Base-by-base conservation (phyloP, 2,888 invertebrate genomes). In the Maniola hyperantus region DNA sequence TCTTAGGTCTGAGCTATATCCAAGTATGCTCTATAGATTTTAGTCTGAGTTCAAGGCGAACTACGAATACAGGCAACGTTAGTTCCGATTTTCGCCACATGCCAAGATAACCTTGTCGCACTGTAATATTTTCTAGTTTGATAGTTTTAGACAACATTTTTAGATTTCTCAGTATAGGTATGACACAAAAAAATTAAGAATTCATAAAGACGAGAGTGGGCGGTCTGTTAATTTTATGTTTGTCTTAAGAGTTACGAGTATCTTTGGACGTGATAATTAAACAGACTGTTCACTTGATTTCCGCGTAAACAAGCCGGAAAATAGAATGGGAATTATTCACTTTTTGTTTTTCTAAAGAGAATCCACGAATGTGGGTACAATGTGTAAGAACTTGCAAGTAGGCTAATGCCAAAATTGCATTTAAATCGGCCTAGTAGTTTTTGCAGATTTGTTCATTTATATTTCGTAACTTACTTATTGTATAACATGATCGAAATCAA, bases 181-280 rank as follows among this genome's bases (percentile, higher is more conserved):
- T 48, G 15, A 0, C 15, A 48, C 48, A 18, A 48, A 48, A 42
- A 48, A 48, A 48, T 48, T 48, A 48, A 48, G 18, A 18, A 48
- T 48, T 18, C 48, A 48, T 18, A 48, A 15, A 48, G 48, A 48
- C 48, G 48, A 48, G 18, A 48, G 48, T 48, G 48, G 48, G 48
- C 48, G 48, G 15, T 8, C 18, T 15, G 15, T 48, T 48, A 15
- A 48, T 48, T 7, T 48, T 26, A 18, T 46, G 46, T 46, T 46
- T 48, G 48, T 48, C 8, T 48, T 48, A 48, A 7, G 48, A 15
- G 8, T 48, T 8, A 8, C 44, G 8, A 48, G 15, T 8, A 48
- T 18, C 8, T 48, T 18, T 18, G 18, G 48, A 48, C 48, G 15
- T 48, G 48, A 48, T 48, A 48, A 48, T 48, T 48, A 48, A 48